Percentiles rank a stretch among this genome's conserved stretches.
These are phyloP conservation scores for Sterrhoptilus dennistouni DNA, from an alignment of 2,113 vertebrate genomes.

Conservation along the genomic window DNA sequence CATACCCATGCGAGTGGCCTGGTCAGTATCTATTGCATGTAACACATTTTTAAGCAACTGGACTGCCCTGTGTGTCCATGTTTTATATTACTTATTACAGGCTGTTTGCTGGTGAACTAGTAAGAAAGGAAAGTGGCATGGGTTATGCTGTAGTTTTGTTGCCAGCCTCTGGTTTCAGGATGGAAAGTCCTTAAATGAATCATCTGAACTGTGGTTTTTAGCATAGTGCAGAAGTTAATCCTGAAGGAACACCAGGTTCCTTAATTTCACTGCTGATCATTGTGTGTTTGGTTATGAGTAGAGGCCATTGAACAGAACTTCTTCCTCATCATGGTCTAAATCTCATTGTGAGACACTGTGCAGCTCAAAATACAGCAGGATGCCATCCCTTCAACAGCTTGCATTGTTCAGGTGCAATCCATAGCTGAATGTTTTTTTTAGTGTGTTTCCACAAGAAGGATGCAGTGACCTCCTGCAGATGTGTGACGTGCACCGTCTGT, in stretches of 20 bases:
- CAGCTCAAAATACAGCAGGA: not conserved
- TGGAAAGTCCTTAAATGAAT: not conserved
- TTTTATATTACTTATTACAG: not conserved
- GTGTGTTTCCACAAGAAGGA: not conserved
- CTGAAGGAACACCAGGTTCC: not conserved
- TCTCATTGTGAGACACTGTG: not conserved
- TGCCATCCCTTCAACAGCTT: not conserved
- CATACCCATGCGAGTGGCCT: accelerated
- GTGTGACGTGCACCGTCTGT: not conserved
- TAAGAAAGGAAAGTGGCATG: not conserved
- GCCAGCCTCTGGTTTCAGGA: not conserved
- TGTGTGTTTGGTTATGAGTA: not conserved
- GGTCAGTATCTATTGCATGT: not conserved
- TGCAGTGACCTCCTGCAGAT: not conserved
- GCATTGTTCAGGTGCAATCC: not conserved
- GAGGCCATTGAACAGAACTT: not conserved
- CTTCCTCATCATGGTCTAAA: not conserved
- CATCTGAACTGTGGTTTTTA: not conserved
- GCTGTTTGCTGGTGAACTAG: not conserved
- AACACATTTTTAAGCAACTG: not conserved
- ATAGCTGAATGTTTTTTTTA: not conserved
- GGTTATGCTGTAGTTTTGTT: not conserved
- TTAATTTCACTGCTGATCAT: not conserved
- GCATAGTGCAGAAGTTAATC: not conserved
- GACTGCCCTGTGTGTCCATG: not conserved